Base-by-base conservation (phyloP, 2,797 vertebrate species). In the Peromyscus melanophrys region DNA sequence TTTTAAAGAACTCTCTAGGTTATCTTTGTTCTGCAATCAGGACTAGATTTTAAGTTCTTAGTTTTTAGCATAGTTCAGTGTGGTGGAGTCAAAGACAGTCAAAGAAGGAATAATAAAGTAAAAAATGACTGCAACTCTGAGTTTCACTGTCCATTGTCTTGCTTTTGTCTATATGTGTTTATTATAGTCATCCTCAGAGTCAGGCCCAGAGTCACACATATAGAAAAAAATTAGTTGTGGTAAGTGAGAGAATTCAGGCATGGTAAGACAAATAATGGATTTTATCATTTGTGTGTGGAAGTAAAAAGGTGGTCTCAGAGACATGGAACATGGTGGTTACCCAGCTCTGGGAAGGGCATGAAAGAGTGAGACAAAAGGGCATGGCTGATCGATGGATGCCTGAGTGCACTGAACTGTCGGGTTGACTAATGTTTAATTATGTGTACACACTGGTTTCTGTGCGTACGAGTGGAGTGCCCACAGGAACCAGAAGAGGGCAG, bases 131-230 rank as follows among this genome's bases (percentile, higher is more conserved):
- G 6, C 27, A 93, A 10, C 0, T 12, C 0, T 67, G 81, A 90
- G 29, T 77, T 86, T 59, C 27, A 3, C 75, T 89, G 92, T 92
- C 34, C 55, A 63, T 87, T n/a, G 61, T 19, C 34, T 43, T 84
- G 81, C 9, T 71, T 83, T 37, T 17, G 6, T 27, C 88, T 89
- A 43, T 10, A 59, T 12, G 43, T 63, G 71, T 13, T 86, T 67
- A 84, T 89, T 88, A 49, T 49, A 76, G 76, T 34, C 86, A 71
- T 57, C 23, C 14, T 97, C 11, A 69, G 77, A 78, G 90, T 29
- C n/a, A 86, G 29, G 16, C 43, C 73, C 46, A 92, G 71, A 67
- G 95, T 43, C 65, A 16, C 52, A 46, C 27, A 55, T 59, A 43
- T 4, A 84, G 80, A 78, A 94, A 90, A 80, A 55, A 31, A 40